Evolutionary conservation across 2,888 invertebrate genomes (phyloP).

Genomic region (Schizaphis graminum): DNA sequence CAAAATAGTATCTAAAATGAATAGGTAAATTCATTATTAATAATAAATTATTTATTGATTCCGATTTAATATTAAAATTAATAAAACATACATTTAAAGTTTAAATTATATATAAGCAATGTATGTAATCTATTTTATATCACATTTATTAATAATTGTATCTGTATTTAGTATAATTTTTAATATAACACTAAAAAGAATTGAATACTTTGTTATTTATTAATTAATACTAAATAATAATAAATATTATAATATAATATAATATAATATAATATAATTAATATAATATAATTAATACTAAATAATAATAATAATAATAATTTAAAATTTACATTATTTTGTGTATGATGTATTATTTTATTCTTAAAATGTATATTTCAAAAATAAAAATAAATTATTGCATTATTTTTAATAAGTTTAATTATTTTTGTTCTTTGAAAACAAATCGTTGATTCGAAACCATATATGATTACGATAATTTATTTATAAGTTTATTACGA

Average conservation of each 20-base stretch:
- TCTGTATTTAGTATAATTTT: not conserved
- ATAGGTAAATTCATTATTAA: not conserved
- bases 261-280: too few relatives aligned
- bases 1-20: not conserved
- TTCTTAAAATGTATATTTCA: not conserved
- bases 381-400: not conserved
- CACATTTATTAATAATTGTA: not conserved
- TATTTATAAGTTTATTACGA: not conserved
- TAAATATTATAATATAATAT: too few relatives aligned
- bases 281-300: not conserved
- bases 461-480: not conserved
- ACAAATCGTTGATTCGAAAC: not conserved
- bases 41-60: slow-evolving; percentile 2
- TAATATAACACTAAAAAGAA: not conserved
- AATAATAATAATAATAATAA: not conserved
- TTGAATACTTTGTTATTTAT: not conserved
- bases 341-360: not conserved
- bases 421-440: not conserved
- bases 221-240: not conserved
- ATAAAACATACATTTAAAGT: not conserved
- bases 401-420: not conserved
- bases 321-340: not conserved
- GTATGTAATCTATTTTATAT: not conserved
- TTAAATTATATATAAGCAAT: not conserved
- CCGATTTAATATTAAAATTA: not conserved